These are phyloP conservation scores for Myanophis thanlyinensis DNA, from an alignment of 2,113 vertebrate species.

Conservation along the genomic window DNA sequence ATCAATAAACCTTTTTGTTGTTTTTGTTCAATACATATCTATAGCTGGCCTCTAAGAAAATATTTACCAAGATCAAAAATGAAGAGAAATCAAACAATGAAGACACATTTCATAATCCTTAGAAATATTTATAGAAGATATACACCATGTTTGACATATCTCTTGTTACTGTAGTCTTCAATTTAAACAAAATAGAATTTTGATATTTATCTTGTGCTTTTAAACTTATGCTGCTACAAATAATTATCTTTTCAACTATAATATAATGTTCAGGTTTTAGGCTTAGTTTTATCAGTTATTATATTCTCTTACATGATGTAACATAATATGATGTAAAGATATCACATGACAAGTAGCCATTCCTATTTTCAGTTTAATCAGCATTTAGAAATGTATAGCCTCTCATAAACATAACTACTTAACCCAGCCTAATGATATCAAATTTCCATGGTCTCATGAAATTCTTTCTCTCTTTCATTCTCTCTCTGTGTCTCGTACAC, in stretches of 20 bases:
- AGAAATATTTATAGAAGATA: background rate
- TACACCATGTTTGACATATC: background rate
- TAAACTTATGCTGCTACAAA: conserved; percentile 28
- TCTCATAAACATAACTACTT: background rate
- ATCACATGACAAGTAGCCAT: background rate
- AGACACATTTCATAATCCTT: background rate
- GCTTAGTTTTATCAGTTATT: background rate
- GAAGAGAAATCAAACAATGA: background rate
- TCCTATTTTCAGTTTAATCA: background rate
- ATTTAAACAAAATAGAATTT: background rate
- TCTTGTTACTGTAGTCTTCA: conserved; percentile 18
- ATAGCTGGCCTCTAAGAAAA: background rate
- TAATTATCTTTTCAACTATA: background rate
- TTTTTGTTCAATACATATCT: background rate
- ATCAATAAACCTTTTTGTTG: background rate
- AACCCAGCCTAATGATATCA: background rate
- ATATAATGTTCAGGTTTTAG: conserved; percentile 22
- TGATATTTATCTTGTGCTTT: background rate
- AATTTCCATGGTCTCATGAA: background rate
- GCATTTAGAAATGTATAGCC: background rate
- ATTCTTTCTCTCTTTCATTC: background rate
- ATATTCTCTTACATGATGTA: background rate
- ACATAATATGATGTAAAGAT: background rate
- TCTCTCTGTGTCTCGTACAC: background rate
- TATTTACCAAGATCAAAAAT: background rate